These are phyloP conservation scores for Cepaea nemoralis DNA, from an alignment of 1,140 invertebrate species.

Conservation along the genomic window DNA sequence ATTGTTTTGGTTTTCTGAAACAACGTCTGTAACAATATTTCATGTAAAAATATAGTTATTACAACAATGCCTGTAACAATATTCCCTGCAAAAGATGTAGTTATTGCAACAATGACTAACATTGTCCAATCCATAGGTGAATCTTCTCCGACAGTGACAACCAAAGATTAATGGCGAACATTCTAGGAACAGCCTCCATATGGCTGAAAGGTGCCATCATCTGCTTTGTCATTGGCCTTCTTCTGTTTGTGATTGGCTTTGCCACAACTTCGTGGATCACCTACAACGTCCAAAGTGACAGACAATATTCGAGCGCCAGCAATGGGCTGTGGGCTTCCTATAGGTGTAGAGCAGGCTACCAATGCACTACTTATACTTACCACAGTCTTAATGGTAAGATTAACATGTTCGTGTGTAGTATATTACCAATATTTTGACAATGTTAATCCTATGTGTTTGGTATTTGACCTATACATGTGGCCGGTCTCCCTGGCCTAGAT, in stretches of 20 bases:
- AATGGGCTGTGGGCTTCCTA: conserved; percentile 17
- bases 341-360: not conserved
- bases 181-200: conserved; percentile 27
- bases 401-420: too few species aligned
- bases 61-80: too few species aligned
- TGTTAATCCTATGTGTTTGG: too few species aligned
- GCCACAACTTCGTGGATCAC: conserved; percentile 52
- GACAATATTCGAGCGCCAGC: not conserved
- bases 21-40: too few species aligned
- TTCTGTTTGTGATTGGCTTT: conserved; percentile 57
- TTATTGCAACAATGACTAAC: too few species aligned
- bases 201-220: conserved; percentile 51
- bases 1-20: too few species aligned
- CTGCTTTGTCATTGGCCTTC: conserved; percentile 39
- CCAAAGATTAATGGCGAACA: conserved; percentile 13
- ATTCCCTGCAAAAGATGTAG: too few species aligned
- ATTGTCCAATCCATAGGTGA: not conserved
- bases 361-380: not conserved
- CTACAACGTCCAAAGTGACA: not conserved
- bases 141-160: not conserved
- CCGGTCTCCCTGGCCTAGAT: too few species aligned
- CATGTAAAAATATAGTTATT: too few species aligned
- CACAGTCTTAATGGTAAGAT: not conserved
- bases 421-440: too few species aligned
- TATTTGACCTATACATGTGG: too few species aligned